Conservation (phyloP, 2,797 vertebrate species). For the Myripristis murdjan region DNA sequence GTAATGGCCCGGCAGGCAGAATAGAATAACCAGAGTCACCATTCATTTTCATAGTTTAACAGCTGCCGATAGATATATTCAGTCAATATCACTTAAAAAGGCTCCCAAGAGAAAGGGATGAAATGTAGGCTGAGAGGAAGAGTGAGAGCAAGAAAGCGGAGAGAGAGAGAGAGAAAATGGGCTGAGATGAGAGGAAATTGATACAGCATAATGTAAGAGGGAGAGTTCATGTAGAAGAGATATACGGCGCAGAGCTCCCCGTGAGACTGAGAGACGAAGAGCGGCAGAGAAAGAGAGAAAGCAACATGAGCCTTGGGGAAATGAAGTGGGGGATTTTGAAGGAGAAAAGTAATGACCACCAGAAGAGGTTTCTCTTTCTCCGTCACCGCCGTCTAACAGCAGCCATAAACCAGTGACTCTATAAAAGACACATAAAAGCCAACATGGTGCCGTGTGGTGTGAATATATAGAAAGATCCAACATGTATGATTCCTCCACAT, state of each 20-base stretch:
- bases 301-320: conserved; percentile 48
- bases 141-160: conserved; percentile 41
- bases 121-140: conserved; percentile 62
- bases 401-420: conserved; percentile 49
- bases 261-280: conserved; percentile 28
- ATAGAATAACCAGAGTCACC: conserved; percentile 32
- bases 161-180: conserved; percentile 65
- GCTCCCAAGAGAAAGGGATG: conserved; percentile 63
- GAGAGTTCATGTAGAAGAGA: conserved; percentile 67
- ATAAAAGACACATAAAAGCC: conserved; percentile 49
- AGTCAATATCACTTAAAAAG: conserved; percentile 73
- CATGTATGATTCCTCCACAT: conserved; percentile 19
- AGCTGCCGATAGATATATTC: conserved; percentile 60
- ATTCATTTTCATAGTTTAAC: conserved; percentile 56
- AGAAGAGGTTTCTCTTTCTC: conserved; percentile 49
- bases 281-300: conserved; percentile 2
- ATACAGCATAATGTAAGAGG: conserved; percentile 68
- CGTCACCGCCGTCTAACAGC: conserved; percentile 39
- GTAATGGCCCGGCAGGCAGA: conserved; percentile 12
- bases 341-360: conserved; percentile 54
- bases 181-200: conserved; percentile 74
- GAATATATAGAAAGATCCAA: conserved; percentile 40
- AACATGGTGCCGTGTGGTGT: conserved; percentile 31
- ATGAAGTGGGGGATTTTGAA: conserved; percentile 44
- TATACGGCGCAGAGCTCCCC: conserved; percentile 41